Evolutionary conservation across 2,797 vertebrate species (phyloP).

Genomic region (Tangara arthus): DNA sequence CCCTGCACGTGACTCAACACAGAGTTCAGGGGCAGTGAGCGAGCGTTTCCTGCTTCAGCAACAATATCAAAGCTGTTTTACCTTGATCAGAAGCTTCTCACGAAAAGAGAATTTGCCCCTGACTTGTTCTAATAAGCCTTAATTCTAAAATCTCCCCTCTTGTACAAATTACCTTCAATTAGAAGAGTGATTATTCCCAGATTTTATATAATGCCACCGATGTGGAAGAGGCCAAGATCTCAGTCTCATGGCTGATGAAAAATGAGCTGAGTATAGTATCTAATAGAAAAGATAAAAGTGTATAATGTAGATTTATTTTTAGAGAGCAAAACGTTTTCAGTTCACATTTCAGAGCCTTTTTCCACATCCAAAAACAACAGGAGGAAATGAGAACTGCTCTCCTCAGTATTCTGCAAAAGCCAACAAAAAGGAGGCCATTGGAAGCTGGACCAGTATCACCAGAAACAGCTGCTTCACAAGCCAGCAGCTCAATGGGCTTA

Average conservation of each 20-base stretch:
- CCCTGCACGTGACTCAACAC: background rate
- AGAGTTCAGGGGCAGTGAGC: background rate
- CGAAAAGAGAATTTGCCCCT: background rate
- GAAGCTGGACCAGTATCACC: background rate
- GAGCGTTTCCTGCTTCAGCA: background rate
- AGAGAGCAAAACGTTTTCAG: conserved; percentile 2
- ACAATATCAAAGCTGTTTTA: background rate
- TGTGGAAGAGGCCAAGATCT: background rate
- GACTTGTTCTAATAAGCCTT: background rate
- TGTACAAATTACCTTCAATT: background rate
- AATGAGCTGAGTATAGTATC: background rate
- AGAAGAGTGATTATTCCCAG: background rate
- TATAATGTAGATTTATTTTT: conserved; percentile 32
- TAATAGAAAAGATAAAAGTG: conserved; percentile 25
- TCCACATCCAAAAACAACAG: conserved; percentile 47
- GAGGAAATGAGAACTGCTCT: background rate
- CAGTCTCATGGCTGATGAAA: background rate
- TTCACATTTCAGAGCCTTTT: conserved; percentile 38
- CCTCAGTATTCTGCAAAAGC: background rate
- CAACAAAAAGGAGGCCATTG: background rate
- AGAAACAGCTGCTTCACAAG: conserved; percentile 28
- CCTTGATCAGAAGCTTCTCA: background rate
- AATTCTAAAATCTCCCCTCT: background rate
- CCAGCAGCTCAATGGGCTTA: background rate
- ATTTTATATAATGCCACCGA: background rate